Percentiles rank a stretch among this genome's conserved stretches.
Evolutionary conservation across 2,888 invertebrate species (phyloP).

Genomic region (Andrena dorsata): DNA sequence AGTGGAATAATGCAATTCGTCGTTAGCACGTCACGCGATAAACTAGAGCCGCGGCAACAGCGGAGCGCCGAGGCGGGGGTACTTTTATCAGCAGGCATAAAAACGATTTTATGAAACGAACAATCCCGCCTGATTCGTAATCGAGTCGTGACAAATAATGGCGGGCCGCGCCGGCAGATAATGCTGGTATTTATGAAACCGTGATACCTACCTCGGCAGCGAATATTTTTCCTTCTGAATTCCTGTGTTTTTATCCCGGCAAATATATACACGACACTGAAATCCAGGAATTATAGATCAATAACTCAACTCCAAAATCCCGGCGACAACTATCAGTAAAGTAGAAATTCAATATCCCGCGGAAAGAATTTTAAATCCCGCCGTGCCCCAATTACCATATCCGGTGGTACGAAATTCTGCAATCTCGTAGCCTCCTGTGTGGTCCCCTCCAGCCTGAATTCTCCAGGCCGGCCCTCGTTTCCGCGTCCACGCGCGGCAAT

Average conservation of each 20-base stretch:
- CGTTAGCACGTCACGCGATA: slow-evolving; percentile 5
- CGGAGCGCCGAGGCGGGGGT: background rate
- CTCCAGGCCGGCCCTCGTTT: too few relatives aligned
- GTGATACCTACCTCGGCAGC: background rate
- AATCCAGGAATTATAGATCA: slow-evolving; percentile 11
- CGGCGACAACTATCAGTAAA: too few relatives aligned
- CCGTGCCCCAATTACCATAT: too few relatives aligned
- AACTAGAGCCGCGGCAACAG: background rate
- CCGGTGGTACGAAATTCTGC: too few relatives aligned
- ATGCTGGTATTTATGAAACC: slow-evolving; percentile 46
- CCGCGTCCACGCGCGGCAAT: too few relatives aligned
- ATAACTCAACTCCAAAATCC: background rate
- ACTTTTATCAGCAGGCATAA: slow-evolving; percentile 24
- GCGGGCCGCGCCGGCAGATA: slow-evolving; percentile 23
- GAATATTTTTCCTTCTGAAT: slow-evolving; percentile 4
- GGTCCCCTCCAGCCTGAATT: too few relatives aligned
- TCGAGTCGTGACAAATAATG: slow-evolving; percentile 34
- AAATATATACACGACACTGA: background rate
- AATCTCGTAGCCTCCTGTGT: too few relatives aligned
- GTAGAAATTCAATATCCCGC: too few relatives aligned
- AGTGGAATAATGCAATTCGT: background rate
- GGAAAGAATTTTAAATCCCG: too few relatives aligned
- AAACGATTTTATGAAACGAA: slow-evolving; percentile 39
- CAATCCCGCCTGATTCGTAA: slow-evolving; percentile 24
- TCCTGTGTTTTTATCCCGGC: slow-evolving; percentile 12